Evolutionary conservation across 92 coral and sea anemone species (phyloP).

Genomic region (Bergia puertoricense): DNA sequence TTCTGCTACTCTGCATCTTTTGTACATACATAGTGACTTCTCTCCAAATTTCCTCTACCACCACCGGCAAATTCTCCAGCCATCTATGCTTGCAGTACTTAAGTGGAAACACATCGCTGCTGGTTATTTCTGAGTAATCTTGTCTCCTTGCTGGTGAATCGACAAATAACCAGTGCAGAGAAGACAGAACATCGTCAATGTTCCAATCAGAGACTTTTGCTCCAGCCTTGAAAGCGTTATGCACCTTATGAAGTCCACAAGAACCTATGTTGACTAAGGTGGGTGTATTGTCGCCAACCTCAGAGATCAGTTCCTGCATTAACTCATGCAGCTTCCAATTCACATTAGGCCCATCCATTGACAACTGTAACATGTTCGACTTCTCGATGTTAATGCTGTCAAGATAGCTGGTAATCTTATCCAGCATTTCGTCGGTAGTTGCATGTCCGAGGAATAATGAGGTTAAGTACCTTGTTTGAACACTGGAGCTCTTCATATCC

Average conservation of each 20-base stretch:
- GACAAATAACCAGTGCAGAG: slow-evolving; percentile 52
- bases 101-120: slow-evolving; percentile 54
- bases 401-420: slow-evolving; percentile 37
- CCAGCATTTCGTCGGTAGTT: background rate
- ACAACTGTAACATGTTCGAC: slow-evolving; percentile 39
- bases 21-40: slow-evolving; percentile 56
- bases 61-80: slow-evolving; percentile 64
- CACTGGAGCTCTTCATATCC: slow-evolving; percentile 34
- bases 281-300: slow-evolving; percentile 28
- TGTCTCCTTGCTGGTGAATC: slow-evolving; percentile 65
- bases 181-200: slow-evolving; percentile 41
- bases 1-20: slow-evolving; percentile 38
- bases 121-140: slow-evolving; percentile 48
- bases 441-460: slow-evolving; percentile 55
- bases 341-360: slow-evolving; percentile 47
- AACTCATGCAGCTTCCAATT: slow-evolving; percentile 35
- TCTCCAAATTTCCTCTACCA: slow-evolving; percentile 52
- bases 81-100: slow-evolving; percentile 61
- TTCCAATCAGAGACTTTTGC: slow-evolving; percentile 57
- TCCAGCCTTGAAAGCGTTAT: slow-evolving; percentile 60
- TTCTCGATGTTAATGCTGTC: slow-evolving; percentile 38
- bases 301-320: slow-evolving; percentile 20
- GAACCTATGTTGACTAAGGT: slow-evolving; percentile 40
- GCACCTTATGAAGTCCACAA: slow-evolving; percentile 63
- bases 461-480: slow-evolving; percentile 51